Evolutionary conservation across 1,140 invertebrate species (phyloP).

Genomic region (Lepidostoma basale): DNA sequence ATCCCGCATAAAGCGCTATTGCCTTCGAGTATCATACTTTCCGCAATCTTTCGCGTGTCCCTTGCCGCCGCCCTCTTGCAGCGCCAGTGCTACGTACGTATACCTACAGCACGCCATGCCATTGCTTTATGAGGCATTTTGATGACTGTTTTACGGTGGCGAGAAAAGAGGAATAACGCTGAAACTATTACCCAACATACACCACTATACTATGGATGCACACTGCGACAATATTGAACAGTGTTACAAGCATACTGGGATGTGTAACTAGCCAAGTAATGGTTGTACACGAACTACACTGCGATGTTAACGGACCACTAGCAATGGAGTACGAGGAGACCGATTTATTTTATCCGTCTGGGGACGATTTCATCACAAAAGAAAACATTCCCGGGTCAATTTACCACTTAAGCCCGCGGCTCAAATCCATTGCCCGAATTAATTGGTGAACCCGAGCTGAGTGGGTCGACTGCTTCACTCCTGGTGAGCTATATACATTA

Average conservation of each 20-base stretch:
- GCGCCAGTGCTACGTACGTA: too few species aligned
- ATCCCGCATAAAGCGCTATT: neutral
- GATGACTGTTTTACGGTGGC: neutral
- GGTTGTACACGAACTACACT: too few species aligned
- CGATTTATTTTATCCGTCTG: conserved; percentile 12
- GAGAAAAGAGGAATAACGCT: neutral
- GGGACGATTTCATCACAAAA: conserved; percentile 17
- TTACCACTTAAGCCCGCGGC: conserved; percentile 4
- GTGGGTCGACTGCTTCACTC: neutral
- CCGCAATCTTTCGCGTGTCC: conserved; percentile 11
- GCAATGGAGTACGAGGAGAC: neutral
- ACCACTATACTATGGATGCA: neutral
- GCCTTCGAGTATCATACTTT: neutral
- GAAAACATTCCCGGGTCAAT: conserved; percentile 20
- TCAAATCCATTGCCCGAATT: neutral
- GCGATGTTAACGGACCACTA: neutral
- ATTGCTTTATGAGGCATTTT: neutral
- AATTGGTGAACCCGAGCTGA: neutral
- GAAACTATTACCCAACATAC: conserved; percentile 1
- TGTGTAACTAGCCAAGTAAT: too few species aligned
- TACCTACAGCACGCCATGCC: conserved; percentile 8
- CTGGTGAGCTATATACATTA: too few species aligned
- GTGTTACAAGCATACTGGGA: neutral
- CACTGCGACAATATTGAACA: neutral
- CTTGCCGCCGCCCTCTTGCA: neutral